Evolutionary conservation across 2,113 vertebrate genomes (phyloP).

Genomic region (Micromys minutus): DNA sequence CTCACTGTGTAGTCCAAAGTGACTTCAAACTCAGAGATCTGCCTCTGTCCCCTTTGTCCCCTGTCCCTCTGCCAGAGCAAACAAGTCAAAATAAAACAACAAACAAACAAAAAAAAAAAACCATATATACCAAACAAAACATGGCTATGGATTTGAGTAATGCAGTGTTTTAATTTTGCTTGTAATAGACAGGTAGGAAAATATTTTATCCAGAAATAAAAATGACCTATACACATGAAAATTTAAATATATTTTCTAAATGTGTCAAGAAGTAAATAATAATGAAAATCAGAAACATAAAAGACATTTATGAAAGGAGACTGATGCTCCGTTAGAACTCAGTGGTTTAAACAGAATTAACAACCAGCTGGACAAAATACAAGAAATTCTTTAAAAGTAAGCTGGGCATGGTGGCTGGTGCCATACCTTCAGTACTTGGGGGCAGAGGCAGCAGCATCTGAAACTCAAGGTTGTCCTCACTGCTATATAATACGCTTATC

Average conservation of each 20-base stretch:
- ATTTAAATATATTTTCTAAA: conserved; percentile 8
- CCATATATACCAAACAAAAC: not conserved
- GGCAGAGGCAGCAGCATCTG: not conserved
- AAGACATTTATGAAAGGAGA: not conserved
- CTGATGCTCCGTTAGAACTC: not conserved
- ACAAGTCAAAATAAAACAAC: not conserved
- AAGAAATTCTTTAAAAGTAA: not conserved
- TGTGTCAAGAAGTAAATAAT: not conserved
- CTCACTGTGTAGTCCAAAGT: not conserved
- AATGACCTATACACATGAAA: not conserved
- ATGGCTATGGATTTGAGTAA: not conserved
- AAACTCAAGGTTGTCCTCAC: not conserved
- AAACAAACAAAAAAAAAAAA: no score
- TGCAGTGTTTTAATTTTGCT: not conserved
- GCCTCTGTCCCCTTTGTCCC: not conserved
- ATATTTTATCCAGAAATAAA: not conserved
- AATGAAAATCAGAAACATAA: not conserved
- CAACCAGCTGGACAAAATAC: not conserved
- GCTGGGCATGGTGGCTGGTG: not conserved
- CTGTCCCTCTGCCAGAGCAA: not conserved
- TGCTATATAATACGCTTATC: not conserved
- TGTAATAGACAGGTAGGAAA: not conserved
- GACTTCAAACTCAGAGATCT: not conserved
- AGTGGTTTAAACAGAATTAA: not conserved
- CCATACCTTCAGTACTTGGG: not conserved